These are phyloP conservation scores for Nipponacmea schrenckii DNA, from an alignment of 2,888 invertebrate genomes.

Conservation along the genomic window DNA sequence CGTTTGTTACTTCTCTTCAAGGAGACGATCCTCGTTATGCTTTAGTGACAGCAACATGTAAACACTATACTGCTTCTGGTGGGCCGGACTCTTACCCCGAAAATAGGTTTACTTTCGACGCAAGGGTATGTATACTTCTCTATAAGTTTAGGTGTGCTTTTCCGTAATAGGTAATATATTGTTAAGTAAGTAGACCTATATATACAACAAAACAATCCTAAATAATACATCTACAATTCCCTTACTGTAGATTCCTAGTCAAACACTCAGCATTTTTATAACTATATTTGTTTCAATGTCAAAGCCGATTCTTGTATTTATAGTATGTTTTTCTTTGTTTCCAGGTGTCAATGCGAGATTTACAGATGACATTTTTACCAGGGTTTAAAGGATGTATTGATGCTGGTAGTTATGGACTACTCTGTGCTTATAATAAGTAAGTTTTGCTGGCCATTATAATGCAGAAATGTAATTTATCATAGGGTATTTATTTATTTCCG, in stretches of 20 bases:
- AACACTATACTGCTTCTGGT: slow-evolving; percentile 61
- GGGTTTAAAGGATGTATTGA: slow-evolving; percentile 21
- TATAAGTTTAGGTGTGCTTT: too few relatives aligned
- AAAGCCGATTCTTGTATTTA: too few relatives aligned
- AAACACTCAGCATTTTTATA: too few relatives aligned
- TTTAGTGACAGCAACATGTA: slow-evolving; percentile 60
- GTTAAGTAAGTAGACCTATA: too few relatives aligned
- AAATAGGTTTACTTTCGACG: slow-evolving; percentile 51
- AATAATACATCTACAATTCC: too few relatives aligned
- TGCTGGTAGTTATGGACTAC: slow-evolving; percentile 61
- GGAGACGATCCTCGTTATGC: slow-evolving; percentile 55
- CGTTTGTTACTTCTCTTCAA: slow-evolving; percentile 57
- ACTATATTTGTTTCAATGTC: too few relatives aligned
- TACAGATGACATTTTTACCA: neutral
- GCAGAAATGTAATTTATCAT: too few relatives aligned
- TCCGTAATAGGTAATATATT: too few relatives aligned
- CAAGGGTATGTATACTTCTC: slow-evolving; percentile 36
- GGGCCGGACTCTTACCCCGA: slow-evolving; percentile 62
- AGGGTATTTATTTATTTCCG: too few relatives aligned
- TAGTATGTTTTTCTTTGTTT: too few relatives aligned
- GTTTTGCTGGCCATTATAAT: neutral
- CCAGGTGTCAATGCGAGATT: neutral
- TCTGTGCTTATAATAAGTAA: slow-evolving; percentile 66
- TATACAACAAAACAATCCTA: too few relatives aligned
- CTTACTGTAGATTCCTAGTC: too few relatives aligned